phyloP scores from a whole-genome alignment of 2,113 vertebrate genomes.

The Sinosuthora webbiana region DNA sequence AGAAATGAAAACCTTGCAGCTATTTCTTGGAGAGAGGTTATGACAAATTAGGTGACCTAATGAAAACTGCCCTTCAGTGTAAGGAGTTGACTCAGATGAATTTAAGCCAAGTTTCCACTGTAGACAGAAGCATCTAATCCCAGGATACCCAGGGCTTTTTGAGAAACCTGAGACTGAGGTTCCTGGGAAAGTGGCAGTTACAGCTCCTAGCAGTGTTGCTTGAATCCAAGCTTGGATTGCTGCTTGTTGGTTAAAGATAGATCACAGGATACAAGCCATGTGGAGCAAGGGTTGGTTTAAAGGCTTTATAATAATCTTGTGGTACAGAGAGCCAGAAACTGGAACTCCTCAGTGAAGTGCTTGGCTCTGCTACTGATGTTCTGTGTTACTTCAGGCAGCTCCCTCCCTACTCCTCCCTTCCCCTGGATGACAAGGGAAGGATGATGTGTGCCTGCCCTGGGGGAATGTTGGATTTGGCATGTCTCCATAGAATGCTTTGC shows the following conservation, averaged over 20 bases:
- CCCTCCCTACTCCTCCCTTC: neutral
- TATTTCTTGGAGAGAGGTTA: neutral
- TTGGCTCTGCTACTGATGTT: neutral
- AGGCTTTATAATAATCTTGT: neutral
- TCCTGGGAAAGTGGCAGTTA: neutral
- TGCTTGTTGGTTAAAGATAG: neutral
- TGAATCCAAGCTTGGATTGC: neutral
- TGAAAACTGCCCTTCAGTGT: neutral
- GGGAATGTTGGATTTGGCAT: neutral
- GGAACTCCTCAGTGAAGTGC: neutral
- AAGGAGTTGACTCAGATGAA: neutral
- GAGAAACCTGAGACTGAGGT: neutral
- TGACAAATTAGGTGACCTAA: neutral
- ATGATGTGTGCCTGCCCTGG: neutral
- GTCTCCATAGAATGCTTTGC: neutral
- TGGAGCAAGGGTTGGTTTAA: neutral
- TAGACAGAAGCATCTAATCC: neutral
- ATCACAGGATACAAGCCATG: neutral
- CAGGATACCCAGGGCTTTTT: neutral
- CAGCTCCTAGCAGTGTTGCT: neutral
- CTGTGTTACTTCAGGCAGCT: neutral
- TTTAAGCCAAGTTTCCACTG: conserved; percentile 24
- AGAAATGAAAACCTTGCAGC: neutral
- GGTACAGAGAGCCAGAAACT: neutral
- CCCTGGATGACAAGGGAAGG: neutral